Base-by-base conservation (phyloP, 1,140 invertebrate genomes). In the Berghia stephanieae region DNA sequence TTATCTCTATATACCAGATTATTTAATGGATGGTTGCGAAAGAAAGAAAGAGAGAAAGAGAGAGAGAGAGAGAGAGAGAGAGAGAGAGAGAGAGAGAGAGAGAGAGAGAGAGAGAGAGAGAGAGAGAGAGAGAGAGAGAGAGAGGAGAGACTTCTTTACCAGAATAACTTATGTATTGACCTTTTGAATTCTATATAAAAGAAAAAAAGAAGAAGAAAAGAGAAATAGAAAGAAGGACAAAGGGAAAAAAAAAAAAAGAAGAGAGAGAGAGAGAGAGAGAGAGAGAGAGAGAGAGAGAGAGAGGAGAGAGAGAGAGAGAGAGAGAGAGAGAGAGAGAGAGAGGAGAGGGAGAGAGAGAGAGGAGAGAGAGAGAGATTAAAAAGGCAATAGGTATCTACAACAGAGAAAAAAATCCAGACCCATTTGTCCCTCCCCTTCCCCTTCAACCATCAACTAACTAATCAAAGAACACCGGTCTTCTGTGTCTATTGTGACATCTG, bases 81-180 rank as follows among this genome's bases (percentile, higher is more conserved):
- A 73, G 43, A 73, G 3, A 73, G 27, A 57, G 27, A 57, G 46
- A 57, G 18, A 73, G 43, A 73, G n/a, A 73, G n/a, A 73, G 27
- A 73, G 16, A 73, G 6, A 73, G 68, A 46, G 13, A 27, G 43
- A 72, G 44, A 49, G 16, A 72, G 40, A 52, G 42, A 34, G 21
- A 52, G 43, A 46, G 21, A 10, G 4, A 5, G n/a, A 71, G 46
- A 24, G 18, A 6, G 46, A n/a, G n/a, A n/a, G 46, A n/a, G 46
- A 49, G n/a, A 49, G n/a, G n/a, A 49, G 46, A 49, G 10, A 49
- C 10, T 49, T 49, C 46, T n/a, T 13, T 13, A 49, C n/a, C n/a
- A 49, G 10, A 49, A 49, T 13, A 49, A n/a, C 31, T 8, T 60
- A 21, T 60, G 55, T 60, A 21, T 60, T 31, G 3, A n/a, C 21